Percentiles rank a stretch among this genome's conserved stretches.
Conservation (phyloP, 2,888 invertebrate genomes). For the Drosophila phalerata region DNA sequence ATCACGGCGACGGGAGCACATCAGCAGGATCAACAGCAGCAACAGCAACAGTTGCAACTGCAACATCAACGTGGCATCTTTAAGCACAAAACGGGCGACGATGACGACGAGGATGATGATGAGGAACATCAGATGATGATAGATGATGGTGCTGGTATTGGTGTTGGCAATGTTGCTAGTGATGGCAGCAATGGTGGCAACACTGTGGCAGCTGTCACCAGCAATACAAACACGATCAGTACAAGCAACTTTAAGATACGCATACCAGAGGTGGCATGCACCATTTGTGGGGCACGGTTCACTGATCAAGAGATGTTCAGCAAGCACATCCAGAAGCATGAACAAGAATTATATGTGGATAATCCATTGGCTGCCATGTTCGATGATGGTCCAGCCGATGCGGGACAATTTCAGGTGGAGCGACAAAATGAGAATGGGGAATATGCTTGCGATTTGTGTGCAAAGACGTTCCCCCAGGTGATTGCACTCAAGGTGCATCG, state of each 20-base stretch:
- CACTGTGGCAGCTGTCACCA: background rate
- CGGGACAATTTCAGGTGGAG: constrained; percentile 84
- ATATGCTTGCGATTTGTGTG: constrained; percentile 85
- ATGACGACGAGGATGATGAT: constrained; percentile 70
- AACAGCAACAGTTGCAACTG: constrained; percentile 9
- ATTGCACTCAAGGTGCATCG: constrained; percentile 86
- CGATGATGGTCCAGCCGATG: constrained; percentile 85
- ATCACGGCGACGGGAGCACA: constrained; percentile 75
- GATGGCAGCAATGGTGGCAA: constrained; percentile 29
- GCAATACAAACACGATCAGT: constrained; percentile 21
- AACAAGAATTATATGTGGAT: constrained; percentile 84
- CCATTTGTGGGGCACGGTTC: constrained; percentile 84
- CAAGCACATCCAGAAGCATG: constrained; percentile 85
- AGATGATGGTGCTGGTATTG: constrained; percentile 33
- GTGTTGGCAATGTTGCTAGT: constrained; percentile 26
- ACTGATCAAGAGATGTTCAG: constrained; percentile 84
- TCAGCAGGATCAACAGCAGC: constrained; percentile 57
- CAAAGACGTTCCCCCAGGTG: constrained; percentile 85
- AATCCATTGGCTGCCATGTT: constrained; percentile 85
- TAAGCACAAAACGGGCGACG: constrained; percentile 81
- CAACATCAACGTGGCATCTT: constrained; percentile 45
- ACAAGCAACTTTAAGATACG: constrained; percentile 72
- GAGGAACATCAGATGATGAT: constrained; percentile 42
- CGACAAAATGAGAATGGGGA: constrained; percentile 85
- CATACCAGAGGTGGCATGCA: constrained; percentile 84